phyloP scores from a whole-genome alignment of 2,113 vertebrate genomes.

The Protobothrops flavoviridis region DNA sequence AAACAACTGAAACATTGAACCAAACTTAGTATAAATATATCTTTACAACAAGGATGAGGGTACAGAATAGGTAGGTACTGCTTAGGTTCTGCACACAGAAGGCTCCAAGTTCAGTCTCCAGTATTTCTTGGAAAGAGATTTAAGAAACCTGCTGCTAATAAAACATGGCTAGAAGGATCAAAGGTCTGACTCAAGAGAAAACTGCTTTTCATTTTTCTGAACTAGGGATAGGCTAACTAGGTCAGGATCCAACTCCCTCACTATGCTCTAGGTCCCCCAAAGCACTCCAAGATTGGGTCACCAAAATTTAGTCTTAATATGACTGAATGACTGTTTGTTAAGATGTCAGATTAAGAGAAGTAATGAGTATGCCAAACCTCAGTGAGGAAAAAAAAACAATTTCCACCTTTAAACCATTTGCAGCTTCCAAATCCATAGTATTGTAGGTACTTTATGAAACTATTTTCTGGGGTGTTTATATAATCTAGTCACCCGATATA shows the following conservation, averaged over 20 bases:
- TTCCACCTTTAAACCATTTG: not conserved
- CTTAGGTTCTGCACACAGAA: not conserved
- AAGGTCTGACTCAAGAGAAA: not conserved
- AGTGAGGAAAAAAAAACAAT: not conserved
- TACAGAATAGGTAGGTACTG: not conserved
- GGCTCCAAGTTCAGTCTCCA: not conserved
- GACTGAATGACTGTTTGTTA: not conserved
- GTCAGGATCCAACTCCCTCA: not conserved
- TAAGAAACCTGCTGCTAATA: not conserved
- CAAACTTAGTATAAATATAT: constrained; percentile 6
- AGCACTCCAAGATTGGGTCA: not conserved
- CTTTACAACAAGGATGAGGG: not conserved
- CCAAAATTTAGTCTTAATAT: not conserved
- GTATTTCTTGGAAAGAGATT: not conserved
- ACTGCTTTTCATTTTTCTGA: not conserved
- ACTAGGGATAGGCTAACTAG: not conserved
- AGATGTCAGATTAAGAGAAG: not conserved
- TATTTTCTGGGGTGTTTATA: not conserved
- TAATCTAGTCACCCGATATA: not conserved
- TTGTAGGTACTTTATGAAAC: not conserved
- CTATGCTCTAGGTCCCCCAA: not conserved
- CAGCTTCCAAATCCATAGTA: not conserved
- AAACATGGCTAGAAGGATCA: not conserved
- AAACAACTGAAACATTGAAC: constrained; percentile 81
- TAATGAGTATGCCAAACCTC: not conserved